A percentile compares a stretch with the other conserved stretches of the same genome.
phyloP scores from a whole-genome alignment of 2,888 invertebrate genomes.

The Limnephilus marmoratus region DNA sequence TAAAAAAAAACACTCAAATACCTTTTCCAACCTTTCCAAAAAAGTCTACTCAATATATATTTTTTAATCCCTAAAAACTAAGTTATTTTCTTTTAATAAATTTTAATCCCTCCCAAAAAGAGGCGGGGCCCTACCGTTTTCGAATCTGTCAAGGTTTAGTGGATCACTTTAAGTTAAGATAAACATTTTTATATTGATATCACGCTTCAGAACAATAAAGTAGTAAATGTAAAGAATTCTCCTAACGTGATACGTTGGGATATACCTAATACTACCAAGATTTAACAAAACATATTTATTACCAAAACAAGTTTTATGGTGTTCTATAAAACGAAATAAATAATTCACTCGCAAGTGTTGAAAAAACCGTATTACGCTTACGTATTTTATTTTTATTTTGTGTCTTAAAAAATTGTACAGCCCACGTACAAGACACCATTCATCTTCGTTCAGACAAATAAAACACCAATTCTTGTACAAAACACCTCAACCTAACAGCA shows the following conservation, averaged over 20 bases:
- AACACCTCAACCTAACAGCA: neutral
- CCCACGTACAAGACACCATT: conserved; percentile 9
- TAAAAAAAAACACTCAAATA: no score
- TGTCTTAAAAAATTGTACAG: neutral
- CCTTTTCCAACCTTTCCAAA: no score
- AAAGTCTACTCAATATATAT: no score
- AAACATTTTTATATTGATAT: neutral
- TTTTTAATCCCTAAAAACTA: no score
- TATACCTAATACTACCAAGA: neutral
- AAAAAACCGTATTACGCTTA: neutral
- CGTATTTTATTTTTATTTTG: neutral
- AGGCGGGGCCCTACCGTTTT: no score
- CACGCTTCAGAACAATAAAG: neutral
- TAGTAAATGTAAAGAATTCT: neutral
- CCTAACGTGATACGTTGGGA: neutral
- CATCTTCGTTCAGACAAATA: conserved; percentile 36
- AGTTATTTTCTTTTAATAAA: no score
- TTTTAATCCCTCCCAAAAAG: no score
- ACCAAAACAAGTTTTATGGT: neutral
- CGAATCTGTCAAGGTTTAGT: no score
- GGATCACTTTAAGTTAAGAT: no score
- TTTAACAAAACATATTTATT: neutral
- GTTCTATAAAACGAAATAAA: neutral
- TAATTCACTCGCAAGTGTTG: neutral
- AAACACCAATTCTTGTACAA: conserved; percentile 9